A percentile compares a stretch with the other conserved stretches of the same genome.
These are phyloP conservation scores for Triplophysa tibetana DNA, from an alignment of 2,113 vertebrate species.

Conservation along the genomic window DNA sequence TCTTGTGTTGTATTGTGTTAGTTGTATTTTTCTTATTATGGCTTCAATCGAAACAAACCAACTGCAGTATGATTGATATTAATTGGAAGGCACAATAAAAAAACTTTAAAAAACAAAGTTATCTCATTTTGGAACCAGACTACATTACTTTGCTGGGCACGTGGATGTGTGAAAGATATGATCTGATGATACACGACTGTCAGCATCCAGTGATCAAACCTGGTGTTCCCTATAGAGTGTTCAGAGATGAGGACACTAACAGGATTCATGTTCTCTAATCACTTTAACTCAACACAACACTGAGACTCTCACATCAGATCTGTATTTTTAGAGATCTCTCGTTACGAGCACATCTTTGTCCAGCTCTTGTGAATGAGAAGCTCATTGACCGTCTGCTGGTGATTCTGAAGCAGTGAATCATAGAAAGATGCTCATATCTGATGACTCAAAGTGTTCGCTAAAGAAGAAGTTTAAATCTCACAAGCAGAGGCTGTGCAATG, in stretches of 20 bases:
- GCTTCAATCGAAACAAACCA: too few species aligned
- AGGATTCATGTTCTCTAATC: conserved; percentile 44
- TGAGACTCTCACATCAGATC: conserved; percentile 21
- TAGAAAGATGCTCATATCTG: background rate
- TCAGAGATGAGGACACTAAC: conserved; percentile 1
- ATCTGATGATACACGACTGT: background rate
- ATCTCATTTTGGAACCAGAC: too few species aligned
- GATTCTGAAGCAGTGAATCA: background rate
- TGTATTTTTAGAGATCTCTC: conserved; percentile 44
- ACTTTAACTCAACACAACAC: conserved; percentile 12
- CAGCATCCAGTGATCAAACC: background rate
- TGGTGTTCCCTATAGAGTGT: background rate
- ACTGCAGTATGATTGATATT: too few species aligned
- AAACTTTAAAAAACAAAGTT: too few species aligned
- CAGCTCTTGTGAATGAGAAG: conserved; percentile 17
- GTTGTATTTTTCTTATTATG: too few species aligned
- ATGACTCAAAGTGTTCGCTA: background rate
- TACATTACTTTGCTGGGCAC: too few species aligned
- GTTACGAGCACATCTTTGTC: background rate
- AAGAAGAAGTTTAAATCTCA: too few species aligned
- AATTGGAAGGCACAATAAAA: too few species aligned
- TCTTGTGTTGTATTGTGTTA: too few species aligned
- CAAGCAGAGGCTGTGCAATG: background rate
- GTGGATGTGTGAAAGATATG: background rate
- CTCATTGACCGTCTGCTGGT: background rate